Evolutionary conservation across 2,113 vertebrate species (phyloP).

Genomic region (Siphamia tubifer): DNA sequence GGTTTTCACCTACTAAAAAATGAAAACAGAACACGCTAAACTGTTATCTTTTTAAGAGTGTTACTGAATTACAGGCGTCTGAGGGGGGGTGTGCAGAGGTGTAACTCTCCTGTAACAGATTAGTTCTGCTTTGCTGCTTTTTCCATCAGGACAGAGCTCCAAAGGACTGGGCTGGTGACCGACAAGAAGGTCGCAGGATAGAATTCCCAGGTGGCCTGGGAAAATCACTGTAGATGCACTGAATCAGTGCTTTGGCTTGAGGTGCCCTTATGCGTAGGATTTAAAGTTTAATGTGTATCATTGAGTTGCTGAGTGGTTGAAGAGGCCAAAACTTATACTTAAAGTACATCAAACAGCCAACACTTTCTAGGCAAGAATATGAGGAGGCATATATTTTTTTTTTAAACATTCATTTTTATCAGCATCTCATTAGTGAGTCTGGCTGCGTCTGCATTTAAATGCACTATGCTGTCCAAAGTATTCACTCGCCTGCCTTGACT

Average conservation of each 20-base stretch:
- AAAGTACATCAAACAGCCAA: not conserved
- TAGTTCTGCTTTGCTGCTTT: conserved; percentile 38
- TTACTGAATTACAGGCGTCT: conserved; percentile 47
- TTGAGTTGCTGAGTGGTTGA: not conserved
- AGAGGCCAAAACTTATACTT: not conserved
- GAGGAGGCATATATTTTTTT: too few relatives aligned
- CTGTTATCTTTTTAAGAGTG: conserved; percentile 61
- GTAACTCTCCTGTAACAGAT: conserved; percentile 48
- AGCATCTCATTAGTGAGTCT: too few relatives aligned
- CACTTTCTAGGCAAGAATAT: too few relatives aligned
- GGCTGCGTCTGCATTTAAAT: too few relatives aligned
- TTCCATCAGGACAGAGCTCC: conserved; percentile 30
- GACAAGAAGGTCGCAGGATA: conserved; percentile 8
- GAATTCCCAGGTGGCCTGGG: conserved; percentile 5
- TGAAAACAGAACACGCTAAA: conserved; percentile 22
- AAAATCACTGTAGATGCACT: conserved; percentile 1
- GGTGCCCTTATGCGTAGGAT: not conserved
- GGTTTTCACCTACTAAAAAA: conserved; percentile 5
- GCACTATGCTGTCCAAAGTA: too few relatives aligned
- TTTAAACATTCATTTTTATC: too few relatives aligned
- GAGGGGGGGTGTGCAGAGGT: conserved; percentile 1
- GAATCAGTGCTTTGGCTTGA: not conserved
- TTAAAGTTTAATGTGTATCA: not conserved
- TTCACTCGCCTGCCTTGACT: too few relatives aligned
- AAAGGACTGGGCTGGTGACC: conserved; percentile 2